These are phyloP conservation scores for Achroia grisella DNA, from an alignment of 1,140 invertebrate species.

Conservation along the genomic window DNA sequence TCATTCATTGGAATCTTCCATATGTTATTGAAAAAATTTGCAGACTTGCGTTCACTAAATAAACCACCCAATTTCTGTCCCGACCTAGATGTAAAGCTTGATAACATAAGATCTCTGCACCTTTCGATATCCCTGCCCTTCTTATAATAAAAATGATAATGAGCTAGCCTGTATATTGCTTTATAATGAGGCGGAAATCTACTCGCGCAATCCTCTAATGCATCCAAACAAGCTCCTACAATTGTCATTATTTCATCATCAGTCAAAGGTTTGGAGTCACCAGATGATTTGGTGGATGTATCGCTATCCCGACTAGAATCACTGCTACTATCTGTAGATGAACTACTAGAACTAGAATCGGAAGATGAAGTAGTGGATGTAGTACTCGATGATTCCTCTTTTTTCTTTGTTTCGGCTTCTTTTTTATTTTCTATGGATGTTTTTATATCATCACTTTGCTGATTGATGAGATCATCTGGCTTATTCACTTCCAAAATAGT, in stretches of 20 bases:
- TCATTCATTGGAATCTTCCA: conserved; percentile 94
- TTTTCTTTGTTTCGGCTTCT: conserved; percentile 14
- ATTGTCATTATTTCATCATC: conserved; percentile 67
- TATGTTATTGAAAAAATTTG: conserved; percentile 94
- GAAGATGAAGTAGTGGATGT: conserved; percentile 55
- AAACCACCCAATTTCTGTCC: conserved; percentile 83
- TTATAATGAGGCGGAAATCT: conserved; percentile 95
- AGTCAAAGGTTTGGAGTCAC: conserved; percentile 42
- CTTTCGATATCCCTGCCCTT: conserved; percentile 79
- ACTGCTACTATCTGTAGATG: conserved; percentile 57
- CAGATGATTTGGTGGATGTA: conserved; percentile 44
- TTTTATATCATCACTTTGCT: conserved; percentile 3
- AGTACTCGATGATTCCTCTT: conserved; percentile 48
- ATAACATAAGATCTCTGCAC: conserved; percentile 82
- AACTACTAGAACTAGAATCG: conserved; percentile 60
- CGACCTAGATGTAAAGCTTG: conserved; percentile 77
- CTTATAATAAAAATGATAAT: conserved; percentile 87
- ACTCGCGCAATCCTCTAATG: conserved; percentile 87
- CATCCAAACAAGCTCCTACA: conserved; percentile 78
- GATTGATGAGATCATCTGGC: background rate
- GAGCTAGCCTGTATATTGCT: conserved; percentile 89
- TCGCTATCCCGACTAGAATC: conserved; percentile 56
- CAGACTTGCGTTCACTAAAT: conserved; percentile 87
- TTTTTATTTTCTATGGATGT: conserved; percentile 6
- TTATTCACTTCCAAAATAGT: conserved; percentile 2